Evolutionary conservation across 2,888 invertebrate species (phyloP), one percentile per base, ranked within the genome.

Genomic region (Neria commutata): DNA sequence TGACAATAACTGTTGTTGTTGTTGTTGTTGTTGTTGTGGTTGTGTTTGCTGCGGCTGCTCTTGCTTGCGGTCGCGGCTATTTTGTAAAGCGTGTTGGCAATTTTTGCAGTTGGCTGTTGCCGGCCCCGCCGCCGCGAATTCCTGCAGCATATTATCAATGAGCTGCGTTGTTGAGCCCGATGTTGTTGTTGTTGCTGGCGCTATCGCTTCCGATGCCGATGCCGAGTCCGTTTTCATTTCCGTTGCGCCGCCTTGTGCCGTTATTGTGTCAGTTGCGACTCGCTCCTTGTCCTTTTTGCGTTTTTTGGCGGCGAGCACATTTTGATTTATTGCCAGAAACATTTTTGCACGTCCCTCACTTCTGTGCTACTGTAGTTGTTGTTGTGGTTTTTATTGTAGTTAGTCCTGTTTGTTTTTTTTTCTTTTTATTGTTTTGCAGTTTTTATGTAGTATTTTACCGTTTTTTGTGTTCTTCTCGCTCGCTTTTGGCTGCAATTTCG

Each of bases 281-380:
- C 64, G 29, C 54, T 67, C 60, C 46, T 61, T 54, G 58, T 65
- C 58, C 52, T 66, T 68, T 65, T 67, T 67, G 52, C 63, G 66
- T 46, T 62, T 67, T 62, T 67, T 69, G 48, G 71, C 62, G 40
- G 67, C 71, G 56, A 67, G 63, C 54, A 71, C 63, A 65, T 63
- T 77, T 69, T 77, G 76, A 70, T 78, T 77, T 66, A 78, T 74
- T 56, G 72, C 77, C 67, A 78, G 61, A 66, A 78, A 71, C 78
- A 77, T 77, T 55, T 66, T 69, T 52, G 21, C 19, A 5, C 21
- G 17, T 42, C 8, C 5, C 21, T 42, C 5, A 19, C 21, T 4
- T n/a, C 37, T n/a, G 16, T n/a, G 37, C 16, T 37, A 37, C 21
- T 42, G 17, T 11, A 29, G 21, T 42, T 42, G 42, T 21, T 42